Conservation (phyloP, 2,888 invertebrate genomes). For the Drosophila subquinaria region DNA sequence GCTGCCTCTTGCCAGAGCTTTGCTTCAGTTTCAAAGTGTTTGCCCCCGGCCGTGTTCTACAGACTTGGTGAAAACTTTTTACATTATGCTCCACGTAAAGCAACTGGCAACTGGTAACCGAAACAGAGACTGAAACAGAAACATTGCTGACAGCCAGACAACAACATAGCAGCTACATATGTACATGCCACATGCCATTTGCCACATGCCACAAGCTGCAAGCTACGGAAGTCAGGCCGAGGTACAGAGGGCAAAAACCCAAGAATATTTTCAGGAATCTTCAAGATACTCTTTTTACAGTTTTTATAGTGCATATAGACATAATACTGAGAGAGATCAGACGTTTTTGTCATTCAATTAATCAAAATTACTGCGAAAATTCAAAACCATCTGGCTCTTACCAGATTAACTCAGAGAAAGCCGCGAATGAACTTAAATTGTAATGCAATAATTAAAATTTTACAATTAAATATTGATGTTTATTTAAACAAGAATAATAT, state of each 20-base stretch:
- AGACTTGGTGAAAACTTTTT: slow-evolving; percentile 52
- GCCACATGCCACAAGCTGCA: slow-evolving; percentile 15
- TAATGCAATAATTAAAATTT: too few species aligned
- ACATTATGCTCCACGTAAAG: slow-evolving; percentile 57
- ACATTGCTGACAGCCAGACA: slow-evolving; percentile 36
- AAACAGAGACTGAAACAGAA: slow-evolving; percentile 32
- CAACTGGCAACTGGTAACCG: slow-evolving; percentile 10
- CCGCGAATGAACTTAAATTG: too few species aligned
- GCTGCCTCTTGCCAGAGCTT: slow-evolving; percentile 3
- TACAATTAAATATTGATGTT: too few species aligned
- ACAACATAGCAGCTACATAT: not conserved
- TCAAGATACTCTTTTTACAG: too few species aligned
- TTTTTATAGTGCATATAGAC: too few species aligned
- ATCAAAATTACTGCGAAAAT: too few species aligned
- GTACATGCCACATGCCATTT: slow-evolving; percentile 11
- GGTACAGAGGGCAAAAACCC: not conserved
- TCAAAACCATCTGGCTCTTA: too few species aligned
- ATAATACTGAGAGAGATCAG: too few species aligned
- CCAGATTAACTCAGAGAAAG: too few species aligned
- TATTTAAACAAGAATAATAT: too few species aligned
- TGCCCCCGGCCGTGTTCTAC: slow-evolving; percentile 4
- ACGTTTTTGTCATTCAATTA: too few species aligned
- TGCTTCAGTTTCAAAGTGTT: slow-evolving; percentile 24
- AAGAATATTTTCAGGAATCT: too few species aligned
- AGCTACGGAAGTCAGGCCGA: not conserved